phyloP scores from a whole-genome alignment of 2,888 invertebrate species.

The Galerucella nymphaeae region DNA sequence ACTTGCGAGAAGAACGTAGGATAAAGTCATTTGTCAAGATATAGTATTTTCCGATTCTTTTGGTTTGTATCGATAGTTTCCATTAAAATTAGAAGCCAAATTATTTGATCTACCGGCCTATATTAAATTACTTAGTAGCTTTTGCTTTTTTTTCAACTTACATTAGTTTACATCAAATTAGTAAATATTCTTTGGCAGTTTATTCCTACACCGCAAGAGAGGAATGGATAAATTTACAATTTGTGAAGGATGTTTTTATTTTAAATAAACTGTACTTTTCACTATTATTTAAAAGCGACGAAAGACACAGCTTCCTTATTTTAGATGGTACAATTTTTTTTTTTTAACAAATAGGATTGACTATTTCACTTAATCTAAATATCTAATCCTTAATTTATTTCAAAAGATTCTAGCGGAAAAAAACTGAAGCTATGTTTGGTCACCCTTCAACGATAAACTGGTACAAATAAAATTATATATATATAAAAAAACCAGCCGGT shows the following conservation, averaged over 20 bases:
- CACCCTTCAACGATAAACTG: constrained; percentile 7
- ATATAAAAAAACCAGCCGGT: background rate
- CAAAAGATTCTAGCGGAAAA: constrained; percentile 20
- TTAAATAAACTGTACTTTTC: constrained; percentile 22
- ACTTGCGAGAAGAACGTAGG: no score
- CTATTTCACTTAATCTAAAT: constrained; percentile 32
- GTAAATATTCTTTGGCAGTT: constrained; percentile 56
- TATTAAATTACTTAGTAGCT: constrained; percentile 36
- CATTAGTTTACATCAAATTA: constrained; percentile 49
- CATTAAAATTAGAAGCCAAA: background rate
- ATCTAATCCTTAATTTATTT: constrained; percentile 24
- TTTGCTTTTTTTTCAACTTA: constrained; percentile 38
- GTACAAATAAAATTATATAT: constrained; percentile 12
- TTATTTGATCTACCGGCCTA: constrained; percentile 23
- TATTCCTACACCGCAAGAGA: constrained; percentile 47
- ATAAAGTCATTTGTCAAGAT: no score
- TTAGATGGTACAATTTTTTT: constrained; percentile 23
- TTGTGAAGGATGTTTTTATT: constrained; percentile 26
- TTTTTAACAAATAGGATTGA: constrained; percentile 23
- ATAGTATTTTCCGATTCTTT: no score
- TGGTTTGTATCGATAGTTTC: background rate
- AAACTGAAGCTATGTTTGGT: constrained; percentile 30
- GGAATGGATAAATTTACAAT: constrained; percentile 43
- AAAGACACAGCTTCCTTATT: no score
- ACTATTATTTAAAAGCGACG: no score